A percentile compares a stretch with the other conserved stretches of the same genome.
These are phyloP conservation scores for Reticulitermes speratus DNA, from an alignment of 1,140 invertebrate genomes.

Conservation along the genomic window DNA sequence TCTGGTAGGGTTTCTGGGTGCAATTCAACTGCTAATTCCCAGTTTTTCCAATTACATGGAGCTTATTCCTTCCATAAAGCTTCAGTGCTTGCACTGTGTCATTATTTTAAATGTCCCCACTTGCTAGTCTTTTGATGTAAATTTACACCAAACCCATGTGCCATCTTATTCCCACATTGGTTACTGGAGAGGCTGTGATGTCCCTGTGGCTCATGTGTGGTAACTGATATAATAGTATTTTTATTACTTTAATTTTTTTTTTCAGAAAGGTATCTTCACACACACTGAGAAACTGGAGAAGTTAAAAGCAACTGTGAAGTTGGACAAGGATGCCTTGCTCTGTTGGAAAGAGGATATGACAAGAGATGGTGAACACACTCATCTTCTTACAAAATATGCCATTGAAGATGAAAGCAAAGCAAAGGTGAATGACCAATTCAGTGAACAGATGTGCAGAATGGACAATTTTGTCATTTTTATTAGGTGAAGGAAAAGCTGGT, in stretches of 20 bases:
- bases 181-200: too few species aligned
- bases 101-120: too few species aligned
- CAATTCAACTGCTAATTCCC: too few species aligned
- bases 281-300: slow-evolving; percentile 56
- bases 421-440: slow-evolving; percentile 47
- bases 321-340: slow-evolving; percentile 59
- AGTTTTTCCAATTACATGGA: too few species aligned
- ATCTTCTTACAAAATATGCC: slow-evolving; percentile 61
- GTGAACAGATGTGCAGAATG: not conserved
- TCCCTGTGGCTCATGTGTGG: too few species aligned
- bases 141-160: too few species aligned
- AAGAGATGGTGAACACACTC: slow-evolving; percentile 58
- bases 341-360: slow-evolving; percentile 62
- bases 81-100: too few species aligned
- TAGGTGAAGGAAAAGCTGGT: not conserved
- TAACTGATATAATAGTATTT: too few species aligned
- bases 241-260: not conserved
- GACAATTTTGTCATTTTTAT: slow-evolving; percentile 10
- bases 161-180: too few species aligned
- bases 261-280: slow-evolving; percentile 45
- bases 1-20: too few species aligned
- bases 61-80: too few species aligned
- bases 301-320: slow-evolving; percentile 57
- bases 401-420: slow-evolving; percentile 62
- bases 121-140: too few species aligned